A percentile compares a stretch with the other conserved stretches of the same genome.
Evolutionary conservation across 2,888 invertebrate genomes (phyloP).

Genomic region (Melanophora roralis): DNA sequence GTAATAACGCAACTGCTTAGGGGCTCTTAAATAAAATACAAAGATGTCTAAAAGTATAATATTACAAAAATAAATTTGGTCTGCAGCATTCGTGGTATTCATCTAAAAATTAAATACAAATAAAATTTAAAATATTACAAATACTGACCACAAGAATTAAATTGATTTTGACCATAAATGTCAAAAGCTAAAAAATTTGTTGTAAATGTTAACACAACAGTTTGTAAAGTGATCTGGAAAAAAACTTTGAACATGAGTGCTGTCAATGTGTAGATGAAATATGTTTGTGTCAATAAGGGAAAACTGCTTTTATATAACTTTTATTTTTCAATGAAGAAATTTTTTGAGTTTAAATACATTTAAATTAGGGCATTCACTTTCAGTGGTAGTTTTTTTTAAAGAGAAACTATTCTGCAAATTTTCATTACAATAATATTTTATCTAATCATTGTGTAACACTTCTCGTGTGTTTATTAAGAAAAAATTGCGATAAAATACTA

Average conservation of each 20-base stretch:
- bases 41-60: slow-evolving; percentile 36
- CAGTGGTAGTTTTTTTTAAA: too few relatives aligned
- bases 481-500: too few relatives aligned
- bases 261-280: slow-evolving; percentile 63
- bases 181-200: slow-evolving; percentile 67
- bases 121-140: background rate
- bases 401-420: too few relatives aligned
- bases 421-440: too few relatives aligned
- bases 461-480: too few relatives aligned
- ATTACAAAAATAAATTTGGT: slow-evolving; percentile 14
- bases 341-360: too few relatives aligned
- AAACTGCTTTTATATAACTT: too few relatives aligned
- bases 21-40: background rate
- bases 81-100: background rate
- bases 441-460: too few relatives aligned
- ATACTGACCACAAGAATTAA: slow-evolving; percentile 57
- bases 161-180: slow-evolving; percentile 73
- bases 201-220: slow-evolving; percentile 48
- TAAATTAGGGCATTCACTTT: too few relatives aligned
- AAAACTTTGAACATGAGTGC: slow-evolving; percentile 52
- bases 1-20: slow-evolving; percentile 37
- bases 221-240: slow-evolving; percentile 64
- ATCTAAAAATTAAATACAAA: background rate
- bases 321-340: too few relatives aligned
- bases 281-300: too few relatives aligned